Evolutionary conservation across 1,140 invertebrate species (phyloP), one percentile per base, ranked within the genome.

Genomic region (Polyergus mexicanus): DNA sequence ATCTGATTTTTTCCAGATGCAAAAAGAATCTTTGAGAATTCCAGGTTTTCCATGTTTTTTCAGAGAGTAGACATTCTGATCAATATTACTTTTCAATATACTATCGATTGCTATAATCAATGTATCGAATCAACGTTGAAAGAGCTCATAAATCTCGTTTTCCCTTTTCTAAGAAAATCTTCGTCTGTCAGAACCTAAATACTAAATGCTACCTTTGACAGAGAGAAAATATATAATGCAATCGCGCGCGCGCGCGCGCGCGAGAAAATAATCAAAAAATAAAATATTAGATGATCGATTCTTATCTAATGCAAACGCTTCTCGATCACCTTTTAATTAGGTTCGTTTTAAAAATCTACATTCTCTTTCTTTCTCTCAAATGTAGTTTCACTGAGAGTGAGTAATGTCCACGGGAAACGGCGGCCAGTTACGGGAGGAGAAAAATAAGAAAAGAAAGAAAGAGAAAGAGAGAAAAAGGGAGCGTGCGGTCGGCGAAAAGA

Each of bases 341-440:
- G 38, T 66, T 22, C n/a, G 2, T 32, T 60, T 60, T 1, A 74
- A 83, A 62, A 83, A 72, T 72, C 25, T 44, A 13, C 38, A 60
- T 81, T 60, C 51, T 81, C 68, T 69, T 25, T 56, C 60, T 60
- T 38, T 81, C 68, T 80, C 38, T 56, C 65, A 58, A 87, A 71
- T 60, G 80, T 75, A 90, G 88, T 90, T 90, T 90, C 85, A 85
- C 69, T 47, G 71, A 62, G 54, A 38, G 81, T 86, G 89, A 90
- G 76, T 89, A 88, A 89, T 86, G 86, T 87, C 56, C 74, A n/a
- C 75, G 87, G 84, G 88, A 89, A 86, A 89, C 69, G 78, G 80
- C 86, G 86, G 77, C 71, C 60, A 58, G 88, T 71, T 86, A 88
- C 78, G 56, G 19, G 58, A 58, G 32, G n/a, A 65, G 78, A 71